Percentiles rank a stretch among this genome's conserved stretches.
phyloP scores from a whole-genome alignment of 2,113 vertebrate species.

The Dermatemys mawii region DNA sequence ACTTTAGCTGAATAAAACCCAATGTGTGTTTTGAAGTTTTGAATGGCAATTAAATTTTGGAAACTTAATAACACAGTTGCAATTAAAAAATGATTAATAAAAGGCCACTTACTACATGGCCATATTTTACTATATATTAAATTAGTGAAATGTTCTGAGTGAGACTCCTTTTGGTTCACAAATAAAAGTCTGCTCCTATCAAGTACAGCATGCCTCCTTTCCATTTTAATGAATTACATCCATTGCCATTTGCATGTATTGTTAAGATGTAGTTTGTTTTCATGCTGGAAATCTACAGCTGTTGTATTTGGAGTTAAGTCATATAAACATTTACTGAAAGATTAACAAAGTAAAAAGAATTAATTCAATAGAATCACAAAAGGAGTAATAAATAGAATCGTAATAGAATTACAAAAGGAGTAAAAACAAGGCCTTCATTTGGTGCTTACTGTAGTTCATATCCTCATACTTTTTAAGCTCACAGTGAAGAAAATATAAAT shows the following conservation, averaged over 20 bases:
- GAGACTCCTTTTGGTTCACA: not conserved
- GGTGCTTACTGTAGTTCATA: constrained; percentile 24
- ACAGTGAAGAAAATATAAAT: constrained; percentile 27
- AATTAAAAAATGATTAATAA: not conserved
- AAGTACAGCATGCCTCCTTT: not conserved
- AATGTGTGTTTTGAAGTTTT: not conserved
- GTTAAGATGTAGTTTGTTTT: not conserved
- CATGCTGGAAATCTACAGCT: not conserved
- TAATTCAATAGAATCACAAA: not conserved
- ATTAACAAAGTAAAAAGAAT: not conserved
- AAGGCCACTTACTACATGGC: not conserved
- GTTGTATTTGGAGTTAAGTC: not conserved
- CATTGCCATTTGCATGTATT: not conserved
- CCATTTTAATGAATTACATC: not conserved
- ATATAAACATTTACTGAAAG: not conserved
- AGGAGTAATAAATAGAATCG: not conserved
- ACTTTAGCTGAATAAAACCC: not conserved
- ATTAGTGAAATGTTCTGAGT: not conserved
- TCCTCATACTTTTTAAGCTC: constrained; percentile 37
- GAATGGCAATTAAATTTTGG: not conserved
- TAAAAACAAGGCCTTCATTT: not conserved
- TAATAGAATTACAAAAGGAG: not conserved
- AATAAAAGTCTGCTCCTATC: not conserved
- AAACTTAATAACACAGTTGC: not conserved
- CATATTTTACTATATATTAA: not conserved